Evolutionary conservation across 2,888 invertebrate genomes (phyloP).

Genomic region (Ectropis crepuscularia): DNA sequence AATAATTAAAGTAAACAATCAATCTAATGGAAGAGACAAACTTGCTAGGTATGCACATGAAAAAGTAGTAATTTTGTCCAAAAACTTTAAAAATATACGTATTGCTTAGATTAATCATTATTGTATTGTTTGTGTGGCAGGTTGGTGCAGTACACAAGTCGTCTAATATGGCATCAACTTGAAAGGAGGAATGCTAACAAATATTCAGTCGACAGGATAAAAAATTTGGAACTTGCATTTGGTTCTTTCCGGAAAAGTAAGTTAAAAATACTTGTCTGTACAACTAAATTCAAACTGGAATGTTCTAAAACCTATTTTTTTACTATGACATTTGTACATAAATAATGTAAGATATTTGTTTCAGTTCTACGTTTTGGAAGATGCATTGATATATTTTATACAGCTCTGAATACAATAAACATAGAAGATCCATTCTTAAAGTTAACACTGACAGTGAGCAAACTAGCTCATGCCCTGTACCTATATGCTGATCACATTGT

Average conservation of each 20-base stretch:
- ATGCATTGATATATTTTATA: conserved; percentile 92
- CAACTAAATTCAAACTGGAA: too few relatives aligned
- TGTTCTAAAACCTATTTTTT: not conserved
- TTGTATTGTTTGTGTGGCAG: conserved; percentile 70
- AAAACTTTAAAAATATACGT: too few relatives aligned
- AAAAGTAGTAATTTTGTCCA: not conserved
- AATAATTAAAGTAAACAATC: conserved; percentile 80
- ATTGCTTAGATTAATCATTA: not conserved
- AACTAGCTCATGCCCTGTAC: conserved; percentile 91
- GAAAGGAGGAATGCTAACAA: conserved; percentile 86
- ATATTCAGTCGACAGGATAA: conserved; percentile 89
- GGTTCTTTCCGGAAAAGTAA: conserved; percentile 95
- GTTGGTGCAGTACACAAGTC: conserved; percentile 92
- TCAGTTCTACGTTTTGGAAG: conserved; percentile 94
- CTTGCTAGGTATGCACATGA: conserved; percentile 74
- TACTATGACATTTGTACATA: not conserved
- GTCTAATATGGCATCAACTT: conserved; percentile 91
- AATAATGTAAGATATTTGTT: conserved; percentile 51
- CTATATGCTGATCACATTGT: conserved; percentile 94
- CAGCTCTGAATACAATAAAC: conserved; percentile 88
- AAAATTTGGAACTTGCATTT: conserved; percentile 92
- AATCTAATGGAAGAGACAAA: conserved; percentile 83
- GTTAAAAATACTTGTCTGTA: conserved; percentile 25
- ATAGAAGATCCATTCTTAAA: conserved; percentile 89
- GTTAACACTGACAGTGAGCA: conserved; percentile 90